Evolutionary conservation across 2,797 vertebrate genomes (phyloP).

Genomic region (Phoebastria nigripes): DNA sequence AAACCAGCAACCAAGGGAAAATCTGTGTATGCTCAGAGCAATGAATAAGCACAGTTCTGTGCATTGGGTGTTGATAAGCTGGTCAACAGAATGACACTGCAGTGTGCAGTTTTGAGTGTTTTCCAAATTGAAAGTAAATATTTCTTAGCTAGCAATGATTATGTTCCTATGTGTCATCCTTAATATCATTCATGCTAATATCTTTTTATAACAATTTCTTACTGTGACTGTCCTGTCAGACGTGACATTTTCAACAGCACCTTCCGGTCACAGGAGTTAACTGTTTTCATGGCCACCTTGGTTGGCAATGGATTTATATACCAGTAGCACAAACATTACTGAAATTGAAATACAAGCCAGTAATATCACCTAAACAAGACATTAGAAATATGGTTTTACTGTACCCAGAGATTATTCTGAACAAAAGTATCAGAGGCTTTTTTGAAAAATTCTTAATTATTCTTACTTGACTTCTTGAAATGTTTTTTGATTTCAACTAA

Average conservation of each 20-base stretch:
- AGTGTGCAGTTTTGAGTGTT: not conserved
- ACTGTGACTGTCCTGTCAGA: not conserved
- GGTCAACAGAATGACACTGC: not conserved
- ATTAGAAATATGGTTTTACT: not conserved
- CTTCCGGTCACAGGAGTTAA: not conserved
- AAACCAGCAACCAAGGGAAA: not conserved
- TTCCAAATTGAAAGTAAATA: not conserved
- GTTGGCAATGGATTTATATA: not conserved
- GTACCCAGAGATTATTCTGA: not conserved
- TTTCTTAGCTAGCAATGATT: not conserved
- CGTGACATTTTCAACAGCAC: not conserved
- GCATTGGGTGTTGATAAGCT: not conserved
- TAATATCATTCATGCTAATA: not conserved
- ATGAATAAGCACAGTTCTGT: not conserved
- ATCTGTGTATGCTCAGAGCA: not conserved
- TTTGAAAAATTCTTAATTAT: not conserved
- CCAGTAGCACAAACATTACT: not conserved
- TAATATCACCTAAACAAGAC: not conserved
- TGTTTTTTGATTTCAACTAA: not conserved
- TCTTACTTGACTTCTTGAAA: not conserved
- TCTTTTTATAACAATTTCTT: not conserved
- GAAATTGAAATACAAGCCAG: not conserved
- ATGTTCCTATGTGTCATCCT: not conserved
- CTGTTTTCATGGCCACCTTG: not conserved
- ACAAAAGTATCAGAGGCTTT: not conserved